Percentiles rank a stretch among this genome's conserved stretches.
Conservation (phyloP, 2,888 invertebrate species). For the Hirtodrosophila trivittata region DNA sequence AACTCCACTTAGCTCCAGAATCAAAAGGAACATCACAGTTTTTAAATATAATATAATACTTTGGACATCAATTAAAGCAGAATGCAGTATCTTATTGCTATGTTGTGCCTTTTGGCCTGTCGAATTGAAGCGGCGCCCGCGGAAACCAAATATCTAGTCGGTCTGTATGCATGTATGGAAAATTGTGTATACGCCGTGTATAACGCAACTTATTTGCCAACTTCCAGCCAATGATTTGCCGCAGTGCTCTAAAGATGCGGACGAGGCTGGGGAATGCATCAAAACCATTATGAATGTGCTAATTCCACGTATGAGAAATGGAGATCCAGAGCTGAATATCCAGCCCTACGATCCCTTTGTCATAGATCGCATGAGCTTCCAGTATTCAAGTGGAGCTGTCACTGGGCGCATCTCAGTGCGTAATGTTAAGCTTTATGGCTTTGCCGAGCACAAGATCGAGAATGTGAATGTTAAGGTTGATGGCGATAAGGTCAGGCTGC, state of each 20-base stretch:
- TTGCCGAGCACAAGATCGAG: constrained; percentile 85
- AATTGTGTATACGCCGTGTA: constrained; percentile 14
- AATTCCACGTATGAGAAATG: constrained; percentile 81
- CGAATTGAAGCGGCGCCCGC: constrained; percentile 29
- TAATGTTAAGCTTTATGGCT: constrained; percentile 85
- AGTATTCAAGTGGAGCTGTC: constrained; percentile 73
- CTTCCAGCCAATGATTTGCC: constrained; percentile 82
- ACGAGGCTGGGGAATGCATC: constrained; percentile 86
- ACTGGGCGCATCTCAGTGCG: constrained; percentile 82
- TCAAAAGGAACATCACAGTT: neutral
- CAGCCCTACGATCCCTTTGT: constrained; percentile 81
- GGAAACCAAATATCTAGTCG: constrained; percentile 23
- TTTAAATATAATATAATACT: constrained; percentile 3
- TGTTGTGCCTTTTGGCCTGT: constrained; percentile 49
- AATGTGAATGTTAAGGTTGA: constrained; percentile 85
- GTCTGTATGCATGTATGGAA: constrained; percentile 17
- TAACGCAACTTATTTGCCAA: neutral
- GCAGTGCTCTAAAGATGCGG: constrained; percentile 85
- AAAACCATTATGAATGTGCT: constrained; percentile 85
- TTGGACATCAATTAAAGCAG: neutral
- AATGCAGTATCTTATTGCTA: constrained; percentile 42
- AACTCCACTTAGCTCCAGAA: neutral
- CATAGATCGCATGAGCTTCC: constrained; percentile 72
- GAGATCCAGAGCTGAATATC: constrained; percentile 78
- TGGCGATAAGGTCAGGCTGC: constrained; percentile 77